Evolutionary conservation across 1,140 invertebrate species (phyloP), one percentile per base, ranked within the genome.

Genomic region (Magallana gigas): DNA sequence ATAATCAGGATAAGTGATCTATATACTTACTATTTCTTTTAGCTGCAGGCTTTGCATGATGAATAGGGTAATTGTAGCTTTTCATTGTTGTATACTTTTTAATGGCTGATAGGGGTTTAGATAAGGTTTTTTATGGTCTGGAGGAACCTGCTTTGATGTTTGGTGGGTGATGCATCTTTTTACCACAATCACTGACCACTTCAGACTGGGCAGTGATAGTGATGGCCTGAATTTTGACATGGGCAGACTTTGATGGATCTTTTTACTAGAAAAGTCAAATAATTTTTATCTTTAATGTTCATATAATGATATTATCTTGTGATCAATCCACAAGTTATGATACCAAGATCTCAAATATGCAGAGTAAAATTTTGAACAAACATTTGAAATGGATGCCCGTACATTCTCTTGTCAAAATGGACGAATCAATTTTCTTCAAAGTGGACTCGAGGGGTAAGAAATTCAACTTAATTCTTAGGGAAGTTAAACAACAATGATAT

Each of bases 351-450:
- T 23, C 23, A 36, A 76, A 29, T 36, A 76, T 76, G 68, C 68
- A 76, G 68, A 76, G 68, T 29, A 76, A 76, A 29, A 12, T 9
- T 76, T 76, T 76, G 68, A 76, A 76, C 29, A 23, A 76, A 76
- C 68, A 76, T 76, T 29, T 76, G 68, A 76, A 36, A 76, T 76
- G 68, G 68, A 76, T 76, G 68, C 68, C 18, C 8, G 14, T 29
- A 23, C 29, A 76, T 76, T 29, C 68, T 29, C 12, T 76, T 76
- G 23, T 76, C 68, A 76, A 76, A 76, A 76, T 76, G 68, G 68
- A 76, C 68, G 23, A 76, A 76, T 76, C 68, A 76, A 29, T 76
- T 76, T 76, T 76, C 68, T 76, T 29, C 68, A 76, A 76, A 71
- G 9, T 76, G 68, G 68, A 76, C 23, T 36, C 68, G 5, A 18